phyloP scores from a whole-genome alignment of 2,113 vertebrate genomes.

The Aix galericulata region DNA sequence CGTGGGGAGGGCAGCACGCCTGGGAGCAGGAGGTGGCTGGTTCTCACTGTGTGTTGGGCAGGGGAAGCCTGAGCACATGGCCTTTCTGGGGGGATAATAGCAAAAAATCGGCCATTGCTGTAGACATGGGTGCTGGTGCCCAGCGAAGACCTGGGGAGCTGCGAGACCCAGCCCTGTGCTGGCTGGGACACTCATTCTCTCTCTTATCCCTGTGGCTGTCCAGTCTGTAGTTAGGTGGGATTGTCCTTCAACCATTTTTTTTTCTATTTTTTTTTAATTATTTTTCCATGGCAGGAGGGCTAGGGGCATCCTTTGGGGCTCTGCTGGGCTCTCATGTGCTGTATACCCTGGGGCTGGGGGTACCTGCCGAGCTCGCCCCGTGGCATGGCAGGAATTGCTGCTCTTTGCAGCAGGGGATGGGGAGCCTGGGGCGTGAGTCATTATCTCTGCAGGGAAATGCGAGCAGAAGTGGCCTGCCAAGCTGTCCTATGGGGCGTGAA shows the following conservation, averaged over 20 bases:
- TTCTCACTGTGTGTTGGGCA: not conserved
- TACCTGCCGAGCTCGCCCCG: not conserved
- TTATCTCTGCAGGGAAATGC: not conserved
- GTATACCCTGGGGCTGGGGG: not conserved
- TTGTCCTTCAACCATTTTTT: not conserved
- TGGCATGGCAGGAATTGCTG: not conserved
- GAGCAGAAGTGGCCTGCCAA: conserved; percentile 12
- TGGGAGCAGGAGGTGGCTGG: accelerated
- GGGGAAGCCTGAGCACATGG: accelerated
- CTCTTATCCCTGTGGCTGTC: accelerated
- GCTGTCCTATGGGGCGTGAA: not conserved
- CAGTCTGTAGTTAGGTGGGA: not conserved
- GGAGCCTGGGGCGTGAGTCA: not conserved
- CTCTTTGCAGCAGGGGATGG: not conserved
- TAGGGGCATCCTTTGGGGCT: not conserved
- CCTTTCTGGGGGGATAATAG: not conserved
- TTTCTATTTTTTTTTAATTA: not conserved
- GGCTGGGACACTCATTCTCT: not conserved
- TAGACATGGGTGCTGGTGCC: not conserved
- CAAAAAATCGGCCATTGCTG: too few relatives aligned
- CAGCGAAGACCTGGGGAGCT: accelerated
- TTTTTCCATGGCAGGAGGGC: not conserved
- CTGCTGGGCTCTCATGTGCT: not conserved
- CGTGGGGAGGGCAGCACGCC: accelerated
- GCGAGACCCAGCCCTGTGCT: not conserved